A percentile compares a stretch with the other conserved stretches of the same genome.
Conservation (phyloP, 1,140 invertebrate genomes). For the Littorina saxatilis region DNA sequence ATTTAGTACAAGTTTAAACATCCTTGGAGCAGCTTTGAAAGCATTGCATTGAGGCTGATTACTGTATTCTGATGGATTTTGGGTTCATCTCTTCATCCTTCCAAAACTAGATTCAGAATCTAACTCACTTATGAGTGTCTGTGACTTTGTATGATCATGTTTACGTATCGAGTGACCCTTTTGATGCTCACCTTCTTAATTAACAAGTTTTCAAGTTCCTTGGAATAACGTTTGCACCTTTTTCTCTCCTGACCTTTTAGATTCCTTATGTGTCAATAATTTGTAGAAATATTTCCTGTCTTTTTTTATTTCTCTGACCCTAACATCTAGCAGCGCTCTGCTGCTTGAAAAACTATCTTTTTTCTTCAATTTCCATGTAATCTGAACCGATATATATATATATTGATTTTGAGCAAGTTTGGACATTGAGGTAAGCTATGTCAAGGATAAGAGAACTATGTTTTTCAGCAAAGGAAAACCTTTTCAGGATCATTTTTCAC, state of each 20-base stretch:
- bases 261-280: no score
- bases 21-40: conserved; percentile 16
- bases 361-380: background rate
- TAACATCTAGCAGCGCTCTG: no score
- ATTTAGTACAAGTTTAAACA: no score
- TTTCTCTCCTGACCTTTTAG: no score
- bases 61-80: background rate
- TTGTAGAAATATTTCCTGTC: no score
- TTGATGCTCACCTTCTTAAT: conserved; percentile 5
- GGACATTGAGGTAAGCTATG: background rate
- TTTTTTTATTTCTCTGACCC: background rate
- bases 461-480: background rate
- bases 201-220: no score
- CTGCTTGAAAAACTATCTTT: background rate
- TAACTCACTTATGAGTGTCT: no score
- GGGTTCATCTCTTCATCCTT: background rate
- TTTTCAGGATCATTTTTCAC: background rate
- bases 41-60: no score
- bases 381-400: no score
- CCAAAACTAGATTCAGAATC: background rate
- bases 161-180: background rate
- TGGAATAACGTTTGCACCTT: no score
- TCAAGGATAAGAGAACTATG: conserved; percentile 40
- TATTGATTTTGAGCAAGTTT: background rate
- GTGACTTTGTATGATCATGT: no score